Percentiles rank a stretch among this genome's conserved stretches.
phyloP scores from a whole-genome alignment of 1,140 invertebrate genomes.

The Sminthurinus signatus region DNA sequence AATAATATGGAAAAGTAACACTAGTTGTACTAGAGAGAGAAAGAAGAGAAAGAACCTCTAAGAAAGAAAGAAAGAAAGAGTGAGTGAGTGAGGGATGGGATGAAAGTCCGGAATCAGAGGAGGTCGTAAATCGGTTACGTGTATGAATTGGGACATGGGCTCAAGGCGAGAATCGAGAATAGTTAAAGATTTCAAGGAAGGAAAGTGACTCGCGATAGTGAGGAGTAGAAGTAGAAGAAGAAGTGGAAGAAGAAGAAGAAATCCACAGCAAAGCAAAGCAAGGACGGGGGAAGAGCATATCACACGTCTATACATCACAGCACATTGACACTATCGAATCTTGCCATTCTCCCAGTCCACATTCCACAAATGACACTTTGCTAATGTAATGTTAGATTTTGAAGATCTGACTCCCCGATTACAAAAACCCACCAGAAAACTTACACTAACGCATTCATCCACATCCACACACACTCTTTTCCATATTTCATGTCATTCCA shows the following conservation, averaged over 20 bases:
- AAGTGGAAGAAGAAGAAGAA: too few species aligned
- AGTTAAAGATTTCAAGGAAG: slow-evolving; percentile 39
- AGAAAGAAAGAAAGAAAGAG: not conserved
- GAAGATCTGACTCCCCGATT: slow-evolving; percentile 28
- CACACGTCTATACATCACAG: slow-evolving; percentile 41
- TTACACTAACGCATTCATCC: not conserved
- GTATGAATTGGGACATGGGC: slow-evolving; percentile 37
- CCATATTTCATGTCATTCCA: not conserved
- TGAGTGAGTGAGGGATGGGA: slow-evolving; percentile 1
- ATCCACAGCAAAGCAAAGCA: too few species aligned
- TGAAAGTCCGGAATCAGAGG: slow-evolving; percentile 30
- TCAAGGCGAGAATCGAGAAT: slow-evolving; percentile 39
- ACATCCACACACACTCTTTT: slow-evolving; percentile 6
- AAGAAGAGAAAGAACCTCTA: not conserved
- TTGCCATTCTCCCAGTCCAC: slow-evolving; percentile 35
- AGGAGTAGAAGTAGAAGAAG: too few species aligned
- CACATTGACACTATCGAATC: slow-evolving; percentile 42
- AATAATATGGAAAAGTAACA: too few species aligned
- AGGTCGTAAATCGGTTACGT: slow-evolving; percentile 40
- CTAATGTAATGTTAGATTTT: slow-evolving; percentile 42
- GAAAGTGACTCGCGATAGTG: too few species aligned
- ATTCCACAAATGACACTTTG: slow-evolving; percentile 39
- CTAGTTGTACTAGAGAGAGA: not conserved
- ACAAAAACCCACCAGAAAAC: slow-evolving; percentile 7
- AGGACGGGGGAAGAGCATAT: slow-evolving; percentile 19